phyloP scores from a whole-genome alignment of 2,113 vertebrate species.

The Sterna hirundo region DNA sequence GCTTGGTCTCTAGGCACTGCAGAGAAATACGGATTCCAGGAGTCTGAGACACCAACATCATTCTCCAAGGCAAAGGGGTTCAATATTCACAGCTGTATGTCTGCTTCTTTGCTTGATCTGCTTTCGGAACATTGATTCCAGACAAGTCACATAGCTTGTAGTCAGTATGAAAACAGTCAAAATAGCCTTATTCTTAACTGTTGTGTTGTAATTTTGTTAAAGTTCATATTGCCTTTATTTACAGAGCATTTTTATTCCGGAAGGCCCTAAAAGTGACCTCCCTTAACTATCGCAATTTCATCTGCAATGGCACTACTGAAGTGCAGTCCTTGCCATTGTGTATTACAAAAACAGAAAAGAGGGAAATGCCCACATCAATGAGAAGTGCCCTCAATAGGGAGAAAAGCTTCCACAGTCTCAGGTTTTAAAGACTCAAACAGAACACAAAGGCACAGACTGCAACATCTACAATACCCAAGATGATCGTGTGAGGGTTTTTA shows the following conservation, averaged over 20 bases:
- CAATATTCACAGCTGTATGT: background rate
- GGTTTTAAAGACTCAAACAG: background rate
- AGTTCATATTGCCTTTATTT: background rate
- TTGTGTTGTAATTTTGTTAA: background rate
- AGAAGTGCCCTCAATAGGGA: background rate
- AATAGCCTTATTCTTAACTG: background rate
- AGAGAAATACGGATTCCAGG: background rate
- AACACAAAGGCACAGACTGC: background rate
- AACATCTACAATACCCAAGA: background rate
- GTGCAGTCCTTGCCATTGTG: background rate
- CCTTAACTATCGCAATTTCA: background rate
- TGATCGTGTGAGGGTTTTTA: accelerated
- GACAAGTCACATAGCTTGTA: background rate
- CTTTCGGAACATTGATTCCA: background rate
- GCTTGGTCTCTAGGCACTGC: background rate
- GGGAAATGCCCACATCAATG: background rate
- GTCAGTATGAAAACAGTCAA: background rate
- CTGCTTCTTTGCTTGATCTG: background rate
- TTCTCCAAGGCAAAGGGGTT: background rate
- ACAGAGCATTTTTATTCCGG: background rate
- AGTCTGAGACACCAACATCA: background rate
- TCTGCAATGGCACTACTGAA: background rate
- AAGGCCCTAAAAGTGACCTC: background rate
- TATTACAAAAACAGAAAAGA: background rate
- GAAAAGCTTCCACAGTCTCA: background rate